Percentiles rank a stretch among this genome's conserved stretches.
Conservation (phyloP, 2,113 vertebrate species). For the Columba janthina region DNA sequence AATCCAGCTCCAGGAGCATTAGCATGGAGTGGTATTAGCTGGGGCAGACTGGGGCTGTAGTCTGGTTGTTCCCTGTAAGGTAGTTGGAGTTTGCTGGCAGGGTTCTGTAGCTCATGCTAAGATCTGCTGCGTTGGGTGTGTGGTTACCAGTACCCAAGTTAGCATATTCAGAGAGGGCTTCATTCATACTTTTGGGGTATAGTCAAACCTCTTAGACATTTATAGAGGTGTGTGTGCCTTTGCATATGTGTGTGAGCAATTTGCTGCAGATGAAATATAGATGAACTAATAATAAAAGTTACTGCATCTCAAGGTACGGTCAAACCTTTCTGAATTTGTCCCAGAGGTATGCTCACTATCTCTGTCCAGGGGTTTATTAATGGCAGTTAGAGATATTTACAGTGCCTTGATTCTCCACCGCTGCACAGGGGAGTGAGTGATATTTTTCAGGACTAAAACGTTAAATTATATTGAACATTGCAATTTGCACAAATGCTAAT, state of each 20-base stretch:
- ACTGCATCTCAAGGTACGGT: neutral
- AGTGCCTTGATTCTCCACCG: neutral
- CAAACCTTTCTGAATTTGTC: neutral
- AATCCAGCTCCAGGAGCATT: neutral
- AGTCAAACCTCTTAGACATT: rapidly evolving
- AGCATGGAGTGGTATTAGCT: neutral
- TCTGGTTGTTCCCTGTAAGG: neutral
- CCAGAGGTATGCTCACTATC: neutral
- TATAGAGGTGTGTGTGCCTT: neutral
- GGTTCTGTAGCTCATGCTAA: neutral
- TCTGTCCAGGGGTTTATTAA: neutral
- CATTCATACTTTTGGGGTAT: neutral
- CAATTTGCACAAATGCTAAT: neutral
- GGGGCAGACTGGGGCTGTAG: neutral
- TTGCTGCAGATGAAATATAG: neutral
- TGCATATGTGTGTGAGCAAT: rapidly evolving
- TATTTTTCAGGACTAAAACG: neutral
- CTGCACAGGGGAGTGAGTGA: neutral
- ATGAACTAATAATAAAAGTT: neutral
- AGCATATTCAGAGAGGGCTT: neutral
- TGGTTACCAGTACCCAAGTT: neutral
- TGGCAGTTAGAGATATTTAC: neutral
- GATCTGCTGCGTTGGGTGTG: neutral
- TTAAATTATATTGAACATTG: neutral
- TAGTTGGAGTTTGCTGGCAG: neutral